Base-by-base conservation (phyloP, 2,797 vertebrate genomes). In the Fundulus diaphanus region DNA sequence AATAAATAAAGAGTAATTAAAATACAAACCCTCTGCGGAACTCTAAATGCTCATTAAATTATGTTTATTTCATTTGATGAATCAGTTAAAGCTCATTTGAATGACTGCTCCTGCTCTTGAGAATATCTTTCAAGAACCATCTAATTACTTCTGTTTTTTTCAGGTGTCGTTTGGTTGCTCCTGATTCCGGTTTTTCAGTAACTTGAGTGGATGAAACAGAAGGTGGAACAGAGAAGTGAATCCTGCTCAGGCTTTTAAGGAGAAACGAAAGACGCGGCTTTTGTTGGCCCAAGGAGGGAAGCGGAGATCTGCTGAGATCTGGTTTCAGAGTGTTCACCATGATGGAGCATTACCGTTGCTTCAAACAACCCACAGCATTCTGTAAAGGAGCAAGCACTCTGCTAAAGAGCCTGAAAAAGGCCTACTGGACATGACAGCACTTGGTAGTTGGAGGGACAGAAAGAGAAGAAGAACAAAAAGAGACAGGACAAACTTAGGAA, bases 401-500 rank as follows among this genome's bases (percentile, higher is more conserved):
- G 67, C 27, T 69, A 33, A 73, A 57, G 68, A 80, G 67, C 51
- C 57, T 63, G 77, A 82, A 79, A 69, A 84, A 85, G 46, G 77
- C 81, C 80, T 86, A 91, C 81, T 78, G 89, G 85, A 89, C 79
- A 84, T 89, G 74, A 75, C 56, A 68, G 12, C 3, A 29, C 31
- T 24, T 69, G 3, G 20, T 18, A 27, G 40, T 24, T 68, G 67
- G 29, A 20, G 27, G 15, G 9, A 18, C 44, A 70, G 68, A 52
- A 70, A 35, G 22, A 61, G 18, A 59, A 51, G n/a, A 46, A 7
- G 46, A n/a, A 52, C 12, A 18, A 42, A 56, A 22, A 51, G 16
- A 61, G 56, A 59, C 73, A 16, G 20, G 18, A 24, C 7, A 33
- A 13, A 63, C 33, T 20, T 7, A 33, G 18, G n/a, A 73, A 11